phyloP scores from a whole-genome alignment of 2,888 invertebrate species.

The Agrotis puta region DNA sequence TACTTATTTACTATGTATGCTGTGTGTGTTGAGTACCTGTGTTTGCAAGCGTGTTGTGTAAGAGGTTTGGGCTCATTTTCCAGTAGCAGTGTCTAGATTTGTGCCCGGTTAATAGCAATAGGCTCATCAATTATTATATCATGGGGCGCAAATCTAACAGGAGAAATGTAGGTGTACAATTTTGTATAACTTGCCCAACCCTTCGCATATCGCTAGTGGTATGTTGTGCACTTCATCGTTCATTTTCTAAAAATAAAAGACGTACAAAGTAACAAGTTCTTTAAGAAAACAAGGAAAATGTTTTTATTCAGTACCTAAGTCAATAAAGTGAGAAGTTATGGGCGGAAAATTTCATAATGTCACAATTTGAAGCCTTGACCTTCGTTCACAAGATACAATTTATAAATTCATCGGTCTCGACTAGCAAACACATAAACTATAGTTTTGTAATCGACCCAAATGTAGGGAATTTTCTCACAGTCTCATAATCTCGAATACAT shows the following conservation, averaged over 20 bases:
- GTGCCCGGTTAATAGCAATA: too few species aligned
- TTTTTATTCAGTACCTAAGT: background rate
- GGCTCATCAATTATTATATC: too few species aligned
- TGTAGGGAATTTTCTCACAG: slow-evolving; percentile 31
- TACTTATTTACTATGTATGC: background rate
- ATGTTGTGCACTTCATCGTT: background rate
- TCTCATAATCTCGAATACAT: slow-evolving; percentile 26
- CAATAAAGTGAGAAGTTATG: background rate
- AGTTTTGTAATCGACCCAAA: slow-evolving; percentile 43
- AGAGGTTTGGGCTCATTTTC: too few species aligned
- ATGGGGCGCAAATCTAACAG: too few species aligned
- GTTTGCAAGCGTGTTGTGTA: too few species aligned
- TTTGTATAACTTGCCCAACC: too few species aligned
- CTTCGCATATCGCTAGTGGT: too few species aligned
- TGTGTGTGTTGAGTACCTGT: too few species aligned
- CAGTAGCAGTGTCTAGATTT: too few species aligned
- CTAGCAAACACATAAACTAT: slow-evolving; percentile 31
- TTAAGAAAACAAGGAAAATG: background rate
- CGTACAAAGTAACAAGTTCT: too few species aligned
- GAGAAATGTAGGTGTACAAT: too few species aligned
- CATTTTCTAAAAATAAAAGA: background rate
- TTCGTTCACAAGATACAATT: slow-evolving; percentile 33
- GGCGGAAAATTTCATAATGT: slow-evolving; percentile 25
- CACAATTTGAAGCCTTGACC: slow-evolving; percentile 40
- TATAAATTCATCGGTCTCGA: slow-evolving; percentile 27